Conservation (phyloP, 2,888 invertebrate species). For the Drosophila phalerata region DNA sequence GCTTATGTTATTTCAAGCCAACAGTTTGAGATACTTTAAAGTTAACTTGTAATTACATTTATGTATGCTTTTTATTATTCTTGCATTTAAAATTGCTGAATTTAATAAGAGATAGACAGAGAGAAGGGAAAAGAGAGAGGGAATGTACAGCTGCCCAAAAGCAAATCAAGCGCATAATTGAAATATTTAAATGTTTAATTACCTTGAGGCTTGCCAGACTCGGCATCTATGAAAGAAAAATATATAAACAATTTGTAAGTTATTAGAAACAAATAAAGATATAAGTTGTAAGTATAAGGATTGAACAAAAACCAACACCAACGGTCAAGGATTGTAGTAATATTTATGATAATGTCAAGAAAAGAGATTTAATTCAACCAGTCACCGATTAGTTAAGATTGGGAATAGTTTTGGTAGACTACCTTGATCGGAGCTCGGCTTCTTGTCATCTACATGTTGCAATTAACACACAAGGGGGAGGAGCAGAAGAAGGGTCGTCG, state of each 20-base stretch:
- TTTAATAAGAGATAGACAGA: neutral
- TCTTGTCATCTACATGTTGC: slow-evolving; percentile 80
- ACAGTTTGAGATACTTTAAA: neutral
- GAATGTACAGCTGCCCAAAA: slow-evolving; percentile 12
- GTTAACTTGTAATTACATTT: neutral
- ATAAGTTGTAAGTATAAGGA: neutral
- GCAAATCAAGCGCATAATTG: slow-evolving; percentile 27
- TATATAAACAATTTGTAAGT: slow-evolving; percentile 44
- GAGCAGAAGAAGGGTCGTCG: slow-evolving; percentile 34
- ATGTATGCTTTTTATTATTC: neutral
- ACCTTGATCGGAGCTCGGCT: slow-evolving; percentile 82
- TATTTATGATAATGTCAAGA: slow-evolving; percentile 3
- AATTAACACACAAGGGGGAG: slow-evolving; percentile 39
- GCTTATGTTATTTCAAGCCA: neutral
- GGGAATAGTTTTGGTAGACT: slow-evolving; percentile 54
- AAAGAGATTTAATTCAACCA: slow-evolving; percentile 14
- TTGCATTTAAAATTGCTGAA: slow-evolving; percentile 4
- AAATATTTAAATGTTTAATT: slow-evolving; percentile 60
- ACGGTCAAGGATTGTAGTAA: slow-evolving; percentile 10
- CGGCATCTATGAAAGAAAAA: slow-evolving; percentile 72
- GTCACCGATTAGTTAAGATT: slow-evolving; percentile 26
- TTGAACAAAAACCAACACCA: slow-evolving; percentile 24
- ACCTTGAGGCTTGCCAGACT: slow-evolving; percentile 82
- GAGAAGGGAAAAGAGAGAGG: neutral
- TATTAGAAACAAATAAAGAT: slow-evolving; percentile 10